These are phyloP conservation scores for Sympetrum striolatum DNA, from an alignment of 2,888 invertebrate genomes.

Conservation along the genomic window DNA sequence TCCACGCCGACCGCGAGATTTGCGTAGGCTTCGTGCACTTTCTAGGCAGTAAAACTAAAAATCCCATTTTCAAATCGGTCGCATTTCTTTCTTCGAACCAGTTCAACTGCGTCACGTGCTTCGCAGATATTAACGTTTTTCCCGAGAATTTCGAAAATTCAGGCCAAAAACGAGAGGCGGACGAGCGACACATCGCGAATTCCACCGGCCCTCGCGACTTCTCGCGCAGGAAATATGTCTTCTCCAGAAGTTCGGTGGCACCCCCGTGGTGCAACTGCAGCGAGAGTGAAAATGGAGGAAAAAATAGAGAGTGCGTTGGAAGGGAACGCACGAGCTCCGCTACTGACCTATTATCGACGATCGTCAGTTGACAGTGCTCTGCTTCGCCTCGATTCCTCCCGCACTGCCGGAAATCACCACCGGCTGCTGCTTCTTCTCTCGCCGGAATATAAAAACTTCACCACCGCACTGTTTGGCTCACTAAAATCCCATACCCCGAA, in stretches of 20 bases:
- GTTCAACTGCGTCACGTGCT: background rate
- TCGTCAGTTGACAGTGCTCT: background rate
- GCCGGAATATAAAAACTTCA: background rate
- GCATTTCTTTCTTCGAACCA: too few species aligned
- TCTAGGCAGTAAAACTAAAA: too few species aligned
- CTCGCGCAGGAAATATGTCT: too few species aligned
- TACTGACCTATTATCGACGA: slow-evolving; percentile 36
- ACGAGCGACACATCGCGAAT: too few species aligned
- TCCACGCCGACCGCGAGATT: too few species aligned
- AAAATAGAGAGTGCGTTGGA: background rate
- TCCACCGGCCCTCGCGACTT: too few species aligned
- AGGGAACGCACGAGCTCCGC: background rate
- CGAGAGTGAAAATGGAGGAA: background rate
- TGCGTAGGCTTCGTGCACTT: too few species aligned
- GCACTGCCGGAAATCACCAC: background rate
- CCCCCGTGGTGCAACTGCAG: background rate
- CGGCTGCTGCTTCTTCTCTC: background rate
- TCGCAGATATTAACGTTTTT: background rate
- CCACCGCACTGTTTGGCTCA: background rate
- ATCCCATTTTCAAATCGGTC: too few species aligned
- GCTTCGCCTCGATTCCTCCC: background rate
- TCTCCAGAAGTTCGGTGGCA: too few species aligned
- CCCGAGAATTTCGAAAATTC: background rate
- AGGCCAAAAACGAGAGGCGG: background rate
- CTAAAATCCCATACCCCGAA: background rate